Percentiles rank a stretch among this genome's conserved stretches.
Conservation (phyloP, 2,113 vertebrate species). For the Bombycilla garrulus region DNA sequence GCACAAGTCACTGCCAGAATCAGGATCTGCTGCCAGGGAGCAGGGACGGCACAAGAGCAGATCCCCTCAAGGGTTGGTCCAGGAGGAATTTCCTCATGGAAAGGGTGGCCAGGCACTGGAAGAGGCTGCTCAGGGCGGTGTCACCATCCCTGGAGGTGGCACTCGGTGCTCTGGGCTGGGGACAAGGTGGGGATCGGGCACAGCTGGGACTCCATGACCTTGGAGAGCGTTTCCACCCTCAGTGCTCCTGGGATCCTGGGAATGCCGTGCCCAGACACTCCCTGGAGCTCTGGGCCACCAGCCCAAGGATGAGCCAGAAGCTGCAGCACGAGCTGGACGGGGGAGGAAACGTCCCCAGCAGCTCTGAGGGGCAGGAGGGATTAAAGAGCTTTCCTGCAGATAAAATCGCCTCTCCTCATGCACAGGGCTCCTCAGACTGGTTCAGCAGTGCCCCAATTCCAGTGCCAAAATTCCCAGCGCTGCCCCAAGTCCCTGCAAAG, state of each 20-base stretch:
- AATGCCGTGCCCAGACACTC: not conserved
- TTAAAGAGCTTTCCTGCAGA: not conserved
- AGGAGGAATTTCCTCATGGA: not conserved
- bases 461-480: not conserved
- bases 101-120: not conserved
- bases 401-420: not conserved
- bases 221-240: not conserved
- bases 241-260: not conserved
- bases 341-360: not conserved
- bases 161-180: not conserved
- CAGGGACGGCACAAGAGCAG: not conserved
- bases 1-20: not conserved
- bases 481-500: constrained; percentile 18
- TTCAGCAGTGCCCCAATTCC: not conserved
- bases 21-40: not conserved
- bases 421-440: not conserved
- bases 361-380: not conserved
- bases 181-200: not conserved
- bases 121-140: not conserved
- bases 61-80: rapidly evolving
- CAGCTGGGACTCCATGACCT: not conserved
- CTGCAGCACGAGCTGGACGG: not conserved
- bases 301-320: not conserved
- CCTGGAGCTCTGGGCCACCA: not conserved
- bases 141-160: not conserved